Base-by-base conservation (phyloP, 2,113 vertebrate species). In the Verasper variegatus region DNA sequence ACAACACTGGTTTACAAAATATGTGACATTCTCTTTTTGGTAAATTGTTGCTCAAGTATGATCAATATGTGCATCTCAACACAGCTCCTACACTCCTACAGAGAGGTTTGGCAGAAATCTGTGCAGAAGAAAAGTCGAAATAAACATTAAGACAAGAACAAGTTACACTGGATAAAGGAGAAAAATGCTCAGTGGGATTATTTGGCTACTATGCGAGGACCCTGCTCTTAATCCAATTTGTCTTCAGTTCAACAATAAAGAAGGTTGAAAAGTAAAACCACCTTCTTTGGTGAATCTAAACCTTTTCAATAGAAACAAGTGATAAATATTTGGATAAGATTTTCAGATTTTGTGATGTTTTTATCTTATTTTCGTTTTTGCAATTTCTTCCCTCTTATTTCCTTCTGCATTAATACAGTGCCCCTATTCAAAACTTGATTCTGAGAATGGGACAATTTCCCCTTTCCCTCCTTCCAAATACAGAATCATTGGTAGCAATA, bases 21-120 rank as follows among this genome's bases (percentile, higher is more conserved):
- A 64, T 5, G 40, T 26, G 3, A 12, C 11, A 10, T 10, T 52
- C 42, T 54, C 14, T 21, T 49, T 62, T 51, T 21, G 14, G 23
- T 71, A 73, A 54, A 65, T 71, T 71, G 2, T 61, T 68, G 13
- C 35, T 40, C 27, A 69, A 56, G 12, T 11, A 51, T 20, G 49
- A 31, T 58, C 21, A 3, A 31, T 42, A 15, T 20, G 70, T 58
- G 12, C 13, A 71, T 58, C 47, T 58, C 6, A 23, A 24, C 24
- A 68, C 72, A 15, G 15, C 35, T 17, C 26, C 66, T 49, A 23
- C 17, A 56, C 21, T 57, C 26, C 14, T 13, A 12, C 37, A 57
- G 6, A 40, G 3, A 26, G 20, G 14, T 35, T 64, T 78, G 35
- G 0, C 27, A 61, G 13, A 78, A 68, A 68, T 68, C 40, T 75